phyloP scores from a whole-genome alignment of 2,797 vertebrate species.

The Lindbergichthys nudifrons region DNA sequence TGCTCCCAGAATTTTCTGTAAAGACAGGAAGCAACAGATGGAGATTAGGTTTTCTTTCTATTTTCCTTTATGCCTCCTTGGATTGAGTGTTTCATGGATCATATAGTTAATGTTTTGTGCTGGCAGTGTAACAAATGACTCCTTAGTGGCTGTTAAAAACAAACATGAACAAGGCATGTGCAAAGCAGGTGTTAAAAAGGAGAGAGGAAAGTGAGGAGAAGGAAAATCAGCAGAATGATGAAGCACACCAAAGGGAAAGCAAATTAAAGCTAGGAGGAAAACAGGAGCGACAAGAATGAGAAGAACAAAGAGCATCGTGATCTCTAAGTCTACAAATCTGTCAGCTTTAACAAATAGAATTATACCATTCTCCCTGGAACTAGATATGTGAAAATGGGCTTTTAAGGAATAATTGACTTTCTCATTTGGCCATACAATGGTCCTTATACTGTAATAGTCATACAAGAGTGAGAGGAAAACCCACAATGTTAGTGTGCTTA shows the following conservation, averaged over 20 bases:
- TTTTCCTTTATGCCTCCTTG: conserved; percentile 7
- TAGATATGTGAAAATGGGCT: background rate
- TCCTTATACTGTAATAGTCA: background rate
- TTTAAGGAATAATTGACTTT: background rate
- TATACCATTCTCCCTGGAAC: background rate
- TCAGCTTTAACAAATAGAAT: background rate
- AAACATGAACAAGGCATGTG: background rate
- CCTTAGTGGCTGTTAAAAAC: background rate
- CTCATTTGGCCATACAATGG: background rate
- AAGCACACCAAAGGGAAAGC: background rate
- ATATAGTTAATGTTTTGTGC: conserved; percentile 1
- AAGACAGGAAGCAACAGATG: conserved; percentile 1
- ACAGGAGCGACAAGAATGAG: background rate
- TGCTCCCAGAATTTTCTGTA: conserved; percentile 99
- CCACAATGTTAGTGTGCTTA: background rate
- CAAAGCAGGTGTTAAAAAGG: background rate
- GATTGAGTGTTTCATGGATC: conserved; percentile 10
- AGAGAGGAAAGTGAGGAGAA: background rate
- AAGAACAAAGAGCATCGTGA: background rate
- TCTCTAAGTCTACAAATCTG: background rate
- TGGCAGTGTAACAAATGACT: conserved; percentile 16
- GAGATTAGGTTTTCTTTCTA: background rate
- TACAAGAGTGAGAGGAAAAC: background rate
- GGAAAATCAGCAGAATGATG: conserved; percentile 6
- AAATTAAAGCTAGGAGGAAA: conserved; percentile 1